Conservation (phyloP, 2,113 vertebrate genomes). For the Pseudorectes ferrugineus region DNA sequence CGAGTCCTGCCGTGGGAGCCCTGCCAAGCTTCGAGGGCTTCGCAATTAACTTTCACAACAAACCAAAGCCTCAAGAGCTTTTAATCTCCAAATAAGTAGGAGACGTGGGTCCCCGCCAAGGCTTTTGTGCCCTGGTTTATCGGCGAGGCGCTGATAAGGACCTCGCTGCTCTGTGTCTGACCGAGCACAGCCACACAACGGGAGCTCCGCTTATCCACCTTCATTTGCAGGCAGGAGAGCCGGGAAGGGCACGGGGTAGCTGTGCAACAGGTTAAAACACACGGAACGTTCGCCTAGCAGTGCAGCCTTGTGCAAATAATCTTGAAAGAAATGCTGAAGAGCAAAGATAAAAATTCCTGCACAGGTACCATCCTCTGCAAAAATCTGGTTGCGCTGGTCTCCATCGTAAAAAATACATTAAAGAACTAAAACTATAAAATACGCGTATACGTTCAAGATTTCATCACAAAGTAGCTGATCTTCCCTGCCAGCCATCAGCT, state of each 20-base stretch:
- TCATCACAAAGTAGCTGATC: not conserved
- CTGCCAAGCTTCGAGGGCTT: not conserved
- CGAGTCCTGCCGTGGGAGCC: not conserved
- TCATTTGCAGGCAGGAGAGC: not conserved
- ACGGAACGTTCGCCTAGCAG: not conserved
- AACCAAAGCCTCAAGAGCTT: slow-evolving; percentile 27
- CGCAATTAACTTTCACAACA: slow-evolving; percentile 45
- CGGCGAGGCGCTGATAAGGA: not conserved
- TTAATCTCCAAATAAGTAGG: not conserved
- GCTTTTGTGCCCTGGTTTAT: not conserved
- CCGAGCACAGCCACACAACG: accelerated
- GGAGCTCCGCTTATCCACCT: not conserved
- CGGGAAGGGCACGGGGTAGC: not conserved
- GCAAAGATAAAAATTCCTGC: not conserved
- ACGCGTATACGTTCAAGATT: too few relatives aligned
- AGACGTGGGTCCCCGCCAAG: not conserved
- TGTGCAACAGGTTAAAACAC: not conserved
- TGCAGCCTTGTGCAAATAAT: not conserved
- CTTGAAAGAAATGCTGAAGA: not conserved
- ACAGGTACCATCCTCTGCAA: not conserved
- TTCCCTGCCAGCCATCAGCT: not conserved
- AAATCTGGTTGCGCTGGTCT: not conserved
- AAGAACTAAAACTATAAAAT: not conserved
- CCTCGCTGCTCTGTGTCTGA: not conserved
- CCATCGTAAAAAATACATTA: not conserved